Evolutionary conservation across 2,888 invertebrate species (phyloP).

Genomic region (Tortricodes alternella): DNA sequence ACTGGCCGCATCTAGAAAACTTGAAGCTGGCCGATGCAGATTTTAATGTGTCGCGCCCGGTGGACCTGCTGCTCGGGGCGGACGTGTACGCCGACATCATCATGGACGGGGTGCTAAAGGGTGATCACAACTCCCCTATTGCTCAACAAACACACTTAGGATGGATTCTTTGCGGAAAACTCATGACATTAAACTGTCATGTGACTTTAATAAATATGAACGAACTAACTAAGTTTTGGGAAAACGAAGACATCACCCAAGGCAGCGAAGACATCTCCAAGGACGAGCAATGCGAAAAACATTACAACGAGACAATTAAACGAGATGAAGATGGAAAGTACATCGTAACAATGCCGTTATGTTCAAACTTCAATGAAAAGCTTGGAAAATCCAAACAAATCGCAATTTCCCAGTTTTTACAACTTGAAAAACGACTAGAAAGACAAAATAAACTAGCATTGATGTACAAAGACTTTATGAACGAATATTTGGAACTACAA

Average conservation of each 20-base stretch:
- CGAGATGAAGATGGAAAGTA: slow-evolving; percentile 26
- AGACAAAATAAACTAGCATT: background rate
- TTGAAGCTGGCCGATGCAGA: slow-evolving; percentile 25
- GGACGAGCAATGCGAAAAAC: slow-evolving; percentile 29
- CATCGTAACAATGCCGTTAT: slow-evolving; percentile 32
- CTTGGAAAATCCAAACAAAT: slow-evolving; percentile 20
- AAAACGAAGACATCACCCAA: slow-evolving; percentile 22
- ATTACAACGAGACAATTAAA: slow-evolving; percentile 25
- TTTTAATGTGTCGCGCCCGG: slow-evolving; percentile 12
- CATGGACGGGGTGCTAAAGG: slow-evolving; percentile 23
- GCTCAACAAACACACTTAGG: slow-evolving; percentile 31
- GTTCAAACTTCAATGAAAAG: slow-evolving; percentile 14
- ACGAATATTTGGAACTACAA: slow-evolving; percentile 5
- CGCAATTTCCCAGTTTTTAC: slow-evolving; percentile 26
- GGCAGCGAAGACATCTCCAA: background rate
- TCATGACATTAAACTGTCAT: slow-evolving; percentile 32
- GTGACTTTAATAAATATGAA: slow-evolving; percentile 26
- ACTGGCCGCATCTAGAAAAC: slow-evolving; percentile 22
- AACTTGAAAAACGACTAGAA: slow-evolving; percentile 17
- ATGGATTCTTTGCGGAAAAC: slow-evolving; percentile 25
- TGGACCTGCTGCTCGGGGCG: slow-evolving; percentile 21
- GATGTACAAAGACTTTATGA: slow-evolving; percentile 31
- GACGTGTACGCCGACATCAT: slow-evolving; percentile 6
- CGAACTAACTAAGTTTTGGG: slow-evolving; percentile 31
- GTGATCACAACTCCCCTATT: slow-evolving; percentile 6